These are phyloP conservation scores for Thalassarche chlororhynchos DNA, from an alignment of 2,113 vertebrate species.

Conservation along the genomic window DNA sequence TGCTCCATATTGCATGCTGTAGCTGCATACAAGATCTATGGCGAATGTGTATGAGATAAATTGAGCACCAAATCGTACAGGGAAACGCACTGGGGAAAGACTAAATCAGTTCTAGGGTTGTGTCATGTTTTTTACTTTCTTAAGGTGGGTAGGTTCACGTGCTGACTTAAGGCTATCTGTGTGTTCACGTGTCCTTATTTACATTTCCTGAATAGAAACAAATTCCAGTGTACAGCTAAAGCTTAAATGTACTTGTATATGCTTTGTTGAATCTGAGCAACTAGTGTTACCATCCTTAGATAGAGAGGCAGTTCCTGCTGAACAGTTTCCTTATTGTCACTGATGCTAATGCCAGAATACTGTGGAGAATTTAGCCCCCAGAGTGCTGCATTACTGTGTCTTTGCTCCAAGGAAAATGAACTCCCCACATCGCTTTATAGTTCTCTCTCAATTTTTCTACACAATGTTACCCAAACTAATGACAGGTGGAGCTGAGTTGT, in stretches of 20 bases:
- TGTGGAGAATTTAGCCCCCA: not conserved
- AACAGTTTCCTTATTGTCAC: not conserved
- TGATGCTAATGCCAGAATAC: not conserved
- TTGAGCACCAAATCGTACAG: accelerated
- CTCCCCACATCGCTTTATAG: not conserved
- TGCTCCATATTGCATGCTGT: not conserved
- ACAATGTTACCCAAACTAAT: not conserved
- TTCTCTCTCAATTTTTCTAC: not conserved
- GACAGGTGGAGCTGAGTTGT: not conserved
- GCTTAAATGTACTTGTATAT: not conserved
- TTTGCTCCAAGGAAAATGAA: not conserved
- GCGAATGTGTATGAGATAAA: not conserved
- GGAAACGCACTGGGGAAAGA: not conserved
- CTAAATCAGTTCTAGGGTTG: not conserved
- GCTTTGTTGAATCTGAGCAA: not conserved
- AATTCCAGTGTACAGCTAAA: not conserved
- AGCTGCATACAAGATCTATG: not conserved
- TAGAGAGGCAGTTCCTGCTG: not conserved
- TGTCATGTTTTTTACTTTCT: not conserved
- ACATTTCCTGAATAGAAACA: not conserved
- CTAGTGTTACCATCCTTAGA: not conserved
- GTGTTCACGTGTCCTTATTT: not conserved
- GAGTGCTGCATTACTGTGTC: not conserved
- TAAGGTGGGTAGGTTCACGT: not conserved
- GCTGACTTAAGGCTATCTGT: not conserved